Evolutionary conservation across 2,113 vertebrate species (phyloP), one percentile per base, ranked within the genome.

Genomic region (Coreoperca whiteheadi): DNA sequence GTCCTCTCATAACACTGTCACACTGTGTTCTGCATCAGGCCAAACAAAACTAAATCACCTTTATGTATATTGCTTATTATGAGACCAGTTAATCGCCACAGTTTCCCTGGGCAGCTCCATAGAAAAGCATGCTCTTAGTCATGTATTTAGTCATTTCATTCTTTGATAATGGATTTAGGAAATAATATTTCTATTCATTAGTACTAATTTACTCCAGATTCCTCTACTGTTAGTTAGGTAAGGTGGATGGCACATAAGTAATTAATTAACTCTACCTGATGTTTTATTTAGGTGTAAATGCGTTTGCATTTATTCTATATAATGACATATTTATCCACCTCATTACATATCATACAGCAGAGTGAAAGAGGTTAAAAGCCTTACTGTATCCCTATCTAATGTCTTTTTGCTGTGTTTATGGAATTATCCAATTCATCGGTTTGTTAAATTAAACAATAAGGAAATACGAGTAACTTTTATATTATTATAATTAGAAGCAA

Each of bases 1-100:
- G 98, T 97, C 54, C 64, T 68, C 74, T 72, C 43, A 32, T 73
- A 25, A 70, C 0, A 1, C 61, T 57, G 25, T 59, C 69, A 41
- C 28, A 63, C 43, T 53, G 20, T 43, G 41, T 73, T 51, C 28
- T 30, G 32, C 48, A 37, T 64, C 37, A 82, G 51, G 43, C 50
- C 56, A 78, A 74, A 68, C 16, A 65, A 32, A 41, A 60, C 41
- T 34, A 51, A 54, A 72, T 69, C 48, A 34, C 8, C 16, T 73
- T 77, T 8, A 67, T 65, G 41, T 18, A 59, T 65, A 2, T 61
- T 53, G 43, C 4, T 30, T 32, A 20, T 79, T 14, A 60, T 56
- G 21, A 60, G 64, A 34, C 14, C n/a, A 72, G 18, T 64, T 53
- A n/a, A 75, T 30, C 25, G 63, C 4, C 11, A 20, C 37, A 70